A percentile compares a stretch with the other conserved stretches of the same genome.
phyloP scores from a whole-genome alignment of 2,888 invertebrate species.

The Muscina levida region DNA sequence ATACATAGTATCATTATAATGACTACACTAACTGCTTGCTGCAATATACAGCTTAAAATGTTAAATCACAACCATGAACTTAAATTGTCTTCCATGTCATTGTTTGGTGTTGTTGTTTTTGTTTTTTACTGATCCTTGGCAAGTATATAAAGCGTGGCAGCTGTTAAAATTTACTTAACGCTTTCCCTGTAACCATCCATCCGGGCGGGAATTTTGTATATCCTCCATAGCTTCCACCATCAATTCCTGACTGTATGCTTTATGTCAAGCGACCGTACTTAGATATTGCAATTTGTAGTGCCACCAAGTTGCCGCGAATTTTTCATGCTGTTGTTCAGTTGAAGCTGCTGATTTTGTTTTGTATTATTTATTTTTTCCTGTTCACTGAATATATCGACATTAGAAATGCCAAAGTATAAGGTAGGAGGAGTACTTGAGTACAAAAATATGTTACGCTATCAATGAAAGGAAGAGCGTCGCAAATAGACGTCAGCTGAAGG shows the following conservation, averaged over 20 bases:
- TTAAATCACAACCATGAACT: conserved; percentile 29
- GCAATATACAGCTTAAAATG: conserved; percentile 16
- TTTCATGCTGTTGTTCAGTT: not conserved
- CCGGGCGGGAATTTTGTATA: not conserved
- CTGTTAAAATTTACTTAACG: not conserved
- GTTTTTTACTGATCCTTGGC: conserved; percentile 21
- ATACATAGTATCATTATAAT: not conserved
- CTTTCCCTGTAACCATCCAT: not conserved
- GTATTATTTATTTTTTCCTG: conserved; percentile 52
- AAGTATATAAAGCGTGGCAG: conserved; percentile 12
- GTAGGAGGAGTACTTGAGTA: not conserved
- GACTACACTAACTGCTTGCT: not conserved
- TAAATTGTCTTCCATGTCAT: conserved; percentile 22
- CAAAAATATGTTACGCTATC: not conserved
- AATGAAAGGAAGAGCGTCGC: not conserved
- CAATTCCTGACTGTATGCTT: no score
- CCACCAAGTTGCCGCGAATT: conserved; percentile 32
- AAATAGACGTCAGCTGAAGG: not conserved
- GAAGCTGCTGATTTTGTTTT: conserved; percentile 49
- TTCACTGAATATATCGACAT: conserved; percentile 43
- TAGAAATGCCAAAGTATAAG: conserved; percentile 29
- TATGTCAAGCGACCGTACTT: not conserved
- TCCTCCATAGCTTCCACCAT: not conserved
- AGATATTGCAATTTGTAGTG: conserved; percentile 40
- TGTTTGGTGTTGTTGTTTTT: no score